A percentile compares a stretch with the other conserved stretches of the same genome.
phyloP scores from a whole-genome alignment of 2,888 invertebrate species.

The Pyrrhosoma nymphula region DNA sequence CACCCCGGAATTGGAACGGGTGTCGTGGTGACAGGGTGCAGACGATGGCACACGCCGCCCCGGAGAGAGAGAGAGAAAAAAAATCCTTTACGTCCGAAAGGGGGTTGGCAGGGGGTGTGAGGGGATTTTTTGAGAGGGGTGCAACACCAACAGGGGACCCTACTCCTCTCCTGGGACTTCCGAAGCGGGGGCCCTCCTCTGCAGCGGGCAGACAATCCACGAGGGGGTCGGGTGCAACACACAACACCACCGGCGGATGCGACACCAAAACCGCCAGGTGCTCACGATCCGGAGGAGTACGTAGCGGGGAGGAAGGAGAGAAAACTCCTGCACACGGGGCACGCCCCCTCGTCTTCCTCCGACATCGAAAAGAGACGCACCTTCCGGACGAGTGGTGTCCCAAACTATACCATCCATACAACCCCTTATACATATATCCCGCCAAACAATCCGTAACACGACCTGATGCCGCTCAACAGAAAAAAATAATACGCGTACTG shows the following conservation, averaged over 20 bases:
- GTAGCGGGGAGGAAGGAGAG: neutral
- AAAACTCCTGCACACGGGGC: neutral
- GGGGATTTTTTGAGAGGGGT: neutral
- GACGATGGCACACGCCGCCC: conserved; percentile 4
- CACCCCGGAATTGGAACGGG: neutral
- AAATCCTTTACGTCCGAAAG: neutral
- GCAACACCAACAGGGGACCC: neutral
- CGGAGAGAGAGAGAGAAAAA: neutral
- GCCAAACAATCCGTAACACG: conserved; percentile 9
- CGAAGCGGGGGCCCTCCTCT: neutral
- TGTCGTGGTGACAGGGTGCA: conserved; percentile 52
- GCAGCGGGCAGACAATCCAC: neutral
- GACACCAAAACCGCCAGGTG: conserved; percentile 3
- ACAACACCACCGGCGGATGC: neutral
- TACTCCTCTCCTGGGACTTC: neutral
- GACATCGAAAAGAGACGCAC: neutral
- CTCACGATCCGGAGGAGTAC: neutral
- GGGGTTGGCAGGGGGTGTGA: neutral
- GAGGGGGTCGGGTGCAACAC: neutral
- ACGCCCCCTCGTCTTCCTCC: neutral
- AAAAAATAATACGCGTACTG: neutral
- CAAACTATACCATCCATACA: neutral
- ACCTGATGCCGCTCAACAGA: neutral
- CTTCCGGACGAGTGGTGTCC: neutral
- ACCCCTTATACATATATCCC: neutral